Percentiles rank a stretch among this genome's conserved stretches.
phyloP scores from a whole-genome alignment of 2,888 invertebrate genomes.

The Euplagia quadripunctaria region DNA sequence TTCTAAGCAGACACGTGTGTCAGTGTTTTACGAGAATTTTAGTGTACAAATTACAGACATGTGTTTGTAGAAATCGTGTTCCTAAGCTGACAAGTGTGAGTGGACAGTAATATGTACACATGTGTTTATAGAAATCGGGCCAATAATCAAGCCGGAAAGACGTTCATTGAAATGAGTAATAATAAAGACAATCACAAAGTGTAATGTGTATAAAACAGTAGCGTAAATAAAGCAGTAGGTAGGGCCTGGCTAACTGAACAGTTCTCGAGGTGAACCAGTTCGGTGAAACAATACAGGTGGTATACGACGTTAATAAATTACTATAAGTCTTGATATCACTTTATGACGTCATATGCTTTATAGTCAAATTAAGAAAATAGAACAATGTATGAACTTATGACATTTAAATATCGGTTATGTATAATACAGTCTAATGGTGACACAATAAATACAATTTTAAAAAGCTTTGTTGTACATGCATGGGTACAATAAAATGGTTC shows the following conservation, averaged over 20 bases:
- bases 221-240: conserved; percentile 11
- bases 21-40: background rate
- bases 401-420: no score
- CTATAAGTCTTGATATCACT: conserved; percentile 24
- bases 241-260: conserved; percentile 23
- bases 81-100: no score
- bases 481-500: no score
- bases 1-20: background rate
- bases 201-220: conserved; percentile 1
- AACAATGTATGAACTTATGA: no score
- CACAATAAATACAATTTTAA: no score
- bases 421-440: no score
- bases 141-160: background rate
- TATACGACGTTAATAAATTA: conserved; percentile 30
- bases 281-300: conserved; percentile 36
- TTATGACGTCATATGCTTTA: no score
- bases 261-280: conserved; percentile 46
- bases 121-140: background rate
- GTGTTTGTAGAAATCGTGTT: no score
- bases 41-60: background rate
- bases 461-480: no score
- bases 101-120: background rate
- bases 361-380: no score
- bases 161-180: conserved; percentile 9
- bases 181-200: background rate